phyloP scores from a whole-genome alignment of 2,113 vertebrate genomes.

The Tupaia tana region DNA sequence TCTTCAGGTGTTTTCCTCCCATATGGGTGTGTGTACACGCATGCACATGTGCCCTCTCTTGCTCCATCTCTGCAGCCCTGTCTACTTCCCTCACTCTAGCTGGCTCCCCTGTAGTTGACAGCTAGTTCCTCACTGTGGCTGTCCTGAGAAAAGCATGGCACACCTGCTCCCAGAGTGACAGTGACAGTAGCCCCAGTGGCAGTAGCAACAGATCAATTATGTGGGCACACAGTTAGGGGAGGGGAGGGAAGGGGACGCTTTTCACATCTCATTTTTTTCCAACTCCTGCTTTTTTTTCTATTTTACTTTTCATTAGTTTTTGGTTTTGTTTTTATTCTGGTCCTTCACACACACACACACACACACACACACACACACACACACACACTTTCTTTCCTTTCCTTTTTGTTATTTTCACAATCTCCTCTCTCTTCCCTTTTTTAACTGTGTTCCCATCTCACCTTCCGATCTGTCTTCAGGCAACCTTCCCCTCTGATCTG shows the following conservation, averaged over 20 bases:
- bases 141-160: neutral
- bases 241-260: neutral
- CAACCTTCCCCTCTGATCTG: neutral
- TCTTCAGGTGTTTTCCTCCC: neutral
- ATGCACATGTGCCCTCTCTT: no score
- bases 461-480: neutral
- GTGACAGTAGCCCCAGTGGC: neutral
- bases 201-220: neutral
- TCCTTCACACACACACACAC: no score
- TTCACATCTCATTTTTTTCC: neutral
- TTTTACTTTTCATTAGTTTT: neutral
- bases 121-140: neutral
- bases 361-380: no score
- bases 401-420: neutral
- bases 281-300: neutral
- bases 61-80: neutral
- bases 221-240: rapidly evolving
- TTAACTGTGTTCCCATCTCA: neutral
- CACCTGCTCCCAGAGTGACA: neutral
- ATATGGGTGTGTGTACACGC: neutral
- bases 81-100: neutral
- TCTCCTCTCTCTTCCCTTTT: neutral
- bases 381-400: neutral
- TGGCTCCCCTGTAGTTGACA: neutral
- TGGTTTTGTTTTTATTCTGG: neutral